Conservation (phyloP, 2,888 invertebrate genomes). For the Chloroclysta siterata region DNA sequence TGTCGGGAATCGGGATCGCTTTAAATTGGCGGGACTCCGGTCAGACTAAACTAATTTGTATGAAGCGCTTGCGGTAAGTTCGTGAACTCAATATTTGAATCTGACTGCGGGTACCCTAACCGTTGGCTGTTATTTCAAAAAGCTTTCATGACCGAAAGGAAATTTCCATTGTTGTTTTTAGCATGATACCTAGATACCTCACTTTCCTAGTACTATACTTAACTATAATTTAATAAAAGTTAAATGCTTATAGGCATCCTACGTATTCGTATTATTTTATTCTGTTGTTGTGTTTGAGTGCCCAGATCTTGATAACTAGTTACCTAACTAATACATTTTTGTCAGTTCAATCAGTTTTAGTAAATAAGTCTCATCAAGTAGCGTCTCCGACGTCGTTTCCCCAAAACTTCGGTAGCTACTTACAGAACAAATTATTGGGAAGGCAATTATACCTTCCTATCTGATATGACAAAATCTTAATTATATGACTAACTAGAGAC, state of each 20-base stretch:
- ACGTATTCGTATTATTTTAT: too few species aligned
- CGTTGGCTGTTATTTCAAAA: slow-evolving; percentile 22
- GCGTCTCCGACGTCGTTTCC: too few species aligned
- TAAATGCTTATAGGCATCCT: too few species aligned
- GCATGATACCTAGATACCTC: background rate
- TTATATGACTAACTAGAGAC: background rate
- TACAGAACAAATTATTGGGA: too few species aligned
- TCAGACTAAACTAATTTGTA: slow-evolving; percentile 58
- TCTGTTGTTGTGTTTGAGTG: too few species aligned
- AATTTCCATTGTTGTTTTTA: background rate
- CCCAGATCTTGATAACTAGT: too few species aligned
- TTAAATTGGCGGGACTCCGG: slow-evolving; percentile 75
- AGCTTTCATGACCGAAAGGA: slow-evolving; percentile 1
- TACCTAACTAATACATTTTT: too few species aligned
- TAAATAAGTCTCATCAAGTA: too few species aligned
- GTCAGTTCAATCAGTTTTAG: too few species aligned
- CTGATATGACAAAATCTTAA: too few species aligned
- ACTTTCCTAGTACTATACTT: background rate
- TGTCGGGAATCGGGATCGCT: slow-evolving; percentile 65
- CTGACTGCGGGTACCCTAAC: slow-evolving; percentile 12
- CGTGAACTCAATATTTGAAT: slow-evolving; percentile 43
- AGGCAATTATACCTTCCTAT: too few species aligned
- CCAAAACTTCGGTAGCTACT: too few species aligned
- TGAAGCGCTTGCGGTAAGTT: slow-evolving; percentile 64
- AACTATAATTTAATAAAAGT: background rate